Base-by-base conservation (phyloP, 2,888 invertebrate species). In the Xylophagus ater region DNA sequence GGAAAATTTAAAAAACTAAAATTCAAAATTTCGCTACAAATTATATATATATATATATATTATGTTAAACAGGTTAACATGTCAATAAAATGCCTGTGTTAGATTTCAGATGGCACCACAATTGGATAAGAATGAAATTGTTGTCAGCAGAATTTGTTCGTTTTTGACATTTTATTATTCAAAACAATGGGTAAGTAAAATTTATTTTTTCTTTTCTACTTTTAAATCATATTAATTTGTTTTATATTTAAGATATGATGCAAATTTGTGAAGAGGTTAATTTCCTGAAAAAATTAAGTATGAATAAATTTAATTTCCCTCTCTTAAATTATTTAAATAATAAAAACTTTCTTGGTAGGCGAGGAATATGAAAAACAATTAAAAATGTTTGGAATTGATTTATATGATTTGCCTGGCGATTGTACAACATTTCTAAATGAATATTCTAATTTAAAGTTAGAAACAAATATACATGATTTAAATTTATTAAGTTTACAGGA, bases 341-440 rank as follows among this genome's bases (percentile, higher is more conserved):
- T n/a, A 6, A n/a, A 28, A n/a, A 14, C 26, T 9, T 18, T 21
- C 7, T 15, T 39, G 20, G 12, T 17, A 60, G 60, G 51, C 5
- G 53, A 55, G 18, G 56, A 58, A 35, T 54, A 56, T 28, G 59
- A 60, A 32, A 44, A 50, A 6, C 56, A 54, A 20, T 36, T 62
- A 4, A 58, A 57, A 35, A 31, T 50, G 13, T 40, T 57, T 8
- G 53, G 55, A 3, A 40, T 59, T 4, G 58, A 60, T 30, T 40
- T 60, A 2, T 51, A 51, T 25, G 59, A 60, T 43, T 44, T 62
- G 23, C 56, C 56, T 0, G 58, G 58, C 34, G 55, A 58, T 33
- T 46, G 56, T 9, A 28, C 47, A 12, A 37, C 45, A 3, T 42
- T 56, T 25, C 44, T 60, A 8, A 54, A 55, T 17, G 54, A 57